Evolutionary conservation across 2,113 vertebrate genomes (phyloP), one percentile per base, ranked within the genome.

Genomic region (Pogona vitticeps): DNA sequence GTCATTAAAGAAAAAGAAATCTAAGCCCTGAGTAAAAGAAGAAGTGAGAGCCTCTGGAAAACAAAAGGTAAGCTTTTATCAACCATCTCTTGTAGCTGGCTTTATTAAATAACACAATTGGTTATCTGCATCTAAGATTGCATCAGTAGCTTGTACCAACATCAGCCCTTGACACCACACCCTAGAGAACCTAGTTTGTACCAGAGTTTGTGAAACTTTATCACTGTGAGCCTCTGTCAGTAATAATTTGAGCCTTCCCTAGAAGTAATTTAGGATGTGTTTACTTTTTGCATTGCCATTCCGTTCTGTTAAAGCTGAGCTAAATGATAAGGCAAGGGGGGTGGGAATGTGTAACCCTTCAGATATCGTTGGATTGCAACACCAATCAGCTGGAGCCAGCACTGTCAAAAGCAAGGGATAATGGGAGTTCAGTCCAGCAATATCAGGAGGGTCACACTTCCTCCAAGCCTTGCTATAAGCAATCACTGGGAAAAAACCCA

Each of bases 61-160:
- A 52, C 73, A 67, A 67, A 88, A 1, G 0, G 67, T 88, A 70
- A 86, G 42, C n/a, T 78, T 85, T 85, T 63, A 88, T 90, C 71
- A 13, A 17, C 0, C 5, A 36, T 21, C n/a, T 63, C 67, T 63
- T 72, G 42, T 21, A 40, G 28, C 38, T 23, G 18, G 28, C 33
- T 61, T 86, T 4, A 33, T 79, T 80, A 26, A 52, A 52, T 10
- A 52, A 52, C 46, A 52, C 46, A 5, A 10, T 52, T 52, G 5
- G 46, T 52, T 52, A 52, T 52, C 46, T 10, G 46, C 46, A 52
- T 6, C 46, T n/a, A n/a, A n/a, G n/a, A n/a, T n/a, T n/a, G n/a
- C 46, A 52, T 52, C 46, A 52, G 10, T 10, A 6, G 46, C 46
- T 68, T 70, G 26, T 31, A 67, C 23, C 23, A 38, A 18, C 7